Evolutionary conservation across 2,113 vertebrate species (phyloP).

Genomic region (Elephas maximus): DNA sequence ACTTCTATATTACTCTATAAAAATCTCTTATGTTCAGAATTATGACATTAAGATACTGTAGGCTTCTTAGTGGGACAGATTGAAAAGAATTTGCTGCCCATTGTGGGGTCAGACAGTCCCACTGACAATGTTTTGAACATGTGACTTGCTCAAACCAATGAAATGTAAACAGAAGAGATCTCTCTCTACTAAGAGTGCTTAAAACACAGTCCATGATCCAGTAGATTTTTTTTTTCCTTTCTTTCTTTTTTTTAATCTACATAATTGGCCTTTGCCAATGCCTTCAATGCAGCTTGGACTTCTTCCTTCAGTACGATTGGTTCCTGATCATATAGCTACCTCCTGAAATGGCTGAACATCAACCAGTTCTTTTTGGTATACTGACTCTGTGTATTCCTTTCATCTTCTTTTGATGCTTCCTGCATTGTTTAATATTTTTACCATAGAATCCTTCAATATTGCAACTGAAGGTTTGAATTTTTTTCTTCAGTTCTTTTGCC

Average conservation of each 20-base stretch:
- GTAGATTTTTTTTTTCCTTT: not conserved
- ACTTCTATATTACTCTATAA: not conserved
- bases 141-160: not conserved
- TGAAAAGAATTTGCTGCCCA: not conserved
- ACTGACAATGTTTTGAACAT: not conserved
- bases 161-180: not conserved
- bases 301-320: too few species aligned
- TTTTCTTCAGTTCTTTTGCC: too few species aligned
- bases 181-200: not conserved
- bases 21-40: not conserved
- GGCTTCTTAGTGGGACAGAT: not conserved
- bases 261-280: not conserved
- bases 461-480: too few species aligned
- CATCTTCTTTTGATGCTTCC: too few species aligned
- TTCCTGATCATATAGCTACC: too few species aligned
- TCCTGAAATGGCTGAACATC: too few species aligned
- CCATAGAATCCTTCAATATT: too few species aligned
- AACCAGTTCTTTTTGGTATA: too few species aligned
- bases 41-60: not conserved
- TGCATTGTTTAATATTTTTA: too few species aligned
- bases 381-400: too few species aligned
- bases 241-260: not conserved
- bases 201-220: not conserved
- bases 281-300: too few species aligned
- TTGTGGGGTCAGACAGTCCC: not conserved